These are phyloP conservation scores for Rhodophaea formosa DNA, from an alignment of 2,888 invertebrate species.

Conservation along the genomic window DNA sequence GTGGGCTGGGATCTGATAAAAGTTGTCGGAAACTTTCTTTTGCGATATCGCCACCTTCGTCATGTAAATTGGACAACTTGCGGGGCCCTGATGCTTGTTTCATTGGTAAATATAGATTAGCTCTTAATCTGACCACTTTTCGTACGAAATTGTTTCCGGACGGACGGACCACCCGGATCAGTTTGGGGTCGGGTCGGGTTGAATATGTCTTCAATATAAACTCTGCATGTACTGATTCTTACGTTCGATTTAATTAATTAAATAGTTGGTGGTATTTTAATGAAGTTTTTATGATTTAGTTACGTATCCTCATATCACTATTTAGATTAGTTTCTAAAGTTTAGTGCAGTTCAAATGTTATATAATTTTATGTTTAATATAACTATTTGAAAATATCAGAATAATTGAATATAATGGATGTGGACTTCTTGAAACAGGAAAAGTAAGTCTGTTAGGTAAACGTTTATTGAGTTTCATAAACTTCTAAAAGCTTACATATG, in stretches of 20 bases:
- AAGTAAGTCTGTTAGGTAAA: too few species aligned
- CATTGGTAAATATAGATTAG: slow-evolving; percentile 71
- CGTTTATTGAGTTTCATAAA: too few species aligned
- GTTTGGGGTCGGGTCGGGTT: slow-evolving; percentile 27
- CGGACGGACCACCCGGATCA: slow-evolving; percentile 34
- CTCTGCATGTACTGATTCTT: slow-evolving; percentile 24
- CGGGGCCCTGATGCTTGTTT: slow-evolving; percentile 68
- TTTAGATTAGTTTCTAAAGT: too few species aligned
- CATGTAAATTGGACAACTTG: slow-evolving; percentile 79
- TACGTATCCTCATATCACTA: too few species aligned
- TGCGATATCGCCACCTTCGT: slow-evolving; percentile 78
- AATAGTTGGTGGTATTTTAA: slow-evolving; percentile 10
- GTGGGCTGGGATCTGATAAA: slow-evolving; percentile 74
- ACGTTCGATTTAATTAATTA: slow-evolving; percentile 26
- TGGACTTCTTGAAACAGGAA: too few species aligned
- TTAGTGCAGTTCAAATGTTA: too few species aligned
- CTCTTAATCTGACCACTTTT: slow-evolving; percentile 61
- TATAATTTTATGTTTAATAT: too few species aligned
- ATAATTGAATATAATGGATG: too few species aligned
- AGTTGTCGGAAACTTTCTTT: slow-evolving; percentile 75
- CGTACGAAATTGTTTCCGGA: slow-evolving; percentile 56
- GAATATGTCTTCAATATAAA: slow-evolving; percentile 24
- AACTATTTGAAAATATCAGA: too few species aligned
- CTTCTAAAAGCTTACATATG: too few species aligned
- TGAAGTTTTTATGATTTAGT: too few species aligned